phyloP scores from a whole-genome alignment of 2,888 invertebrate genomes.

The Eledona agricola region DNA sequence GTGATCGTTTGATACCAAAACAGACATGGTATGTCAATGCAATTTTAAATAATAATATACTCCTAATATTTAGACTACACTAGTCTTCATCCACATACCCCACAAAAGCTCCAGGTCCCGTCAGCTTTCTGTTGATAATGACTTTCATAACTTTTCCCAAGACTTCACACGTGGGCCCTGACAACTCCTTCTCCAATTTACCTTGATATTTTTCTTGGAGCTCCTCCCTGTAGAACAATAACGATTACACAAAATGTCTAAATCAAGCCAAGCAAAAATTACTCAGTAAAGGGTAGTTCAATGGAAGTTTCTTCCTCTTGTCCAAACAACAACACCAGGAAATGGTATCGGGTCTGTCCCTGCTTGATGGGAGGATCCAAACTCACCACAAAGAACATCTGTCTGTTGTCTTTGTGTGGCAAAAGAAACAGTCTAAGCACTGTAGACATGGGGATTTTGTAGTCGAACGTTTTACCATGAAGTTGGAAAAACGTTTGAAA shows the following conservation, averaged over 20 bases:
- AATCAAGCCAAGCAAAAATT: slow-evolving; percentile 60
- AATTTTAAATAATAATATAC: too few relatives aligned
- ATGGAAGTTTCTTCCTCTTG: slow-evolving; percentile 94
- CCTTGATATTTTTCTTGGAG: slow-evolving; percentile 92
- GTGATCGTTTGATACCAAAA: too few relatives aligned
- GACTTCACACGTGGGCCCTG: slow-evolving; percentile 94
- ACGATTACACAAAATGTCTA: slow-evolving; percentile 23
- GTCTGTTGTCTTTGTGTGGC: slow-evolving; percentile 97
- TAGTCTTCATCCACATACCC: slow-evolving; percentile 80
- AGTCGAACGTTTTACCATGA: slow-evolving; percentile 99
- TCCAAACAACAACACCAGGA: slow-evolving; percentile 91
- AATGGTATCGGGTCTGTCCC: slow-evolving; percentile 98
- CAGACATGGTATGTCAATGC: too few relatives aligned
- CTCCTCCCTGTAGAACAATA: slow-evolving; percentile 73
- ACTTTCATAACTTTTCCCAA: slow-evolving; percentile 97
- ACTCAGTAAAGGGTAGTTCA: slow-evolving; percentile 92
- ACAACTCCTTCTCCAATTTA: slow-evolving; percentile 87
- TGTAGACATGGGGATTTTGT: slow-evolving; percentile 98
- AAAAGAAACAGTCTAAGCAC: slow-evolving; percentile 93
- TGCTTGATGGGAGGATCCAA: slow-evolving; percentile 99
- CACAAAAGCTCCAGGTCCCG: slow-evolving; percentile 91
- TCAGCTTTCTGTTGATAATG: slow-evolving; percentile 92
- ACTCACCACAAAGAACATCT: slow-evolving; percentile 98
- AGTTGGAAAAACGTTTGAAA: slow-evolving; percentile 91
- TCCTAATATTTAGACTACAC: too few relatives aligned